phyloP scores from a whole-genome alignment of 2,113 vertebrate genomes.

The Psophia crepitans region DNA sequence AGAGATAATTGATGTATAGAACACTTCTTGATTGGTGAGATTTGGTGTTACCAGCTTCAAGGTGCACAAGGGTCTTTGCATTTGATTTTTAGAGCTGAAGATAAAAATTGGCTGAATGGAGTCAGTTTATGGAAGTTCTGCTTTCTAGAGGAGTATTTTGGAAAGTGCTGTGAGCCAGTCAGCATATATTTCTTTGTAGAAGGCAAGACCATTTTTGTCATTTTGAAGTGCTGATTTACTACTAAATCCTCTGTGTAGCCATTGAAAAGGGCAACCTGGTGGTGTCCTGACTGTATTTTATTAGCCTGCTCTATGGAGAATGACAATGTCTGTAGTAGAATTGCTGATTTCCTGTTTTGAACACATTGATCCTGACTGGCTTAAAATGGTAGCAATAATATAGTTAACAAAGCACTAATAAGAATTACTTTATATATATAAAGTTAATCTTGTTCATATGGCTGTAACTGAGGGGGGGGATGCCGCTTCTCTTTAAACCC shows the following conservation, averaged over 20 bases:
- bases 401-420: neutral
- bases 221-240: neutral
- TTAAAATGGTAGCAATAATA: neutral
- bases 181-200: neutral
- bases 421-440: neutral
- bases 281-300: neutral
- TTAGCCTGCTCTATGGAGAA: neutral
- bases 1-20: neutral
- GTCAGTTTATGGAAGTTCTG: neutral
- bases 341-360: neutral
- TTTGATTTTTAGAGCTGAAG: neutral
- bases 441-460: neutral
- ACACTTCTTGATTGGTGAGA: neutral
- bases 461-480: neutral
- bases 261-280: neutral
- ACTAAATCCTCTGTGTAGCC: neutral
- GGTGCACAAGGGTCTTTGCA: neutral
- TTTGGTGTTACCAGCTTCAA: neutral
- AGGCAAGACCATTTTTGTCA: neutral
- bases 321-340: neutral
- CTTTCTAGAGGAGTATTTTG: neutral
- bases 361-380: neutral
- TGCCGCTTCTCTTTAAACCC: neutral
- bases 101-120: neutral
- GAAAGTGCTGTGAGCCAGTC: neutral